These are phyloP conservation scores for Patella ulyssiponensis DNA, from an alignment of 2,888 invertebrate species.

Conservation along the genomic window DNA sequence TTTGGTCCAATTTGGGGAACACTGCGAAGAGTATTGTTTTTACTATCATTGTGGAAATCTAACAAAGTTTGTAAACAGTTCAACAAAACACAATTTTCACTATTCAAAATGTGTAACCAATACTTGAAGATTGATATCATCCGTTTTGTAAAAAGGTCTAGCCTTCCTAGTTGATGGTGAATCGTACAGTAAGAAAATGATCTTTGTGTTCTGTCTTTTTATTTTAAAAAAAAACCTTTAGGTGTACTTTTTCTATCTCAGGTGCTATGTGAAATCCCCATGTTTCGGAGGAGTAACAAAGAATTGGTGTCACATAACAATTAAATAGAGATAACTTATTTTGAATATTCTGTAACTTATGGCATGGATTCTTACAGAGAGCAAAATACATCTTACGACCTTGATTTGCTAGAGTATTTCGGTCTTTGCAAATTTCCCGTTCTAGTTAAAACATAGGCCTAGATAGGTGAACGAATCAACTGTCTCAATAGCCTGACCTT, in stretches of 20 bases:
- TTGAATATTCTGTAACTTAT: neutral
- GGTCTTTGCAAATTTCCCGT: too few relatives aligned
- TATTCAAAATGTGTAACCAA: neutral
- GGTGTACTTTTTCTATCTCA: neutral
- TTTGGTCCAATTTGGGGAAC: too few relatives aligned
- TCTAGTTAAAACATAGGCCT: too few relatives aligned
- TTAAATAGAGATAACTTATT: neutral
- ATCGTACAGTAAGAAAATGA: neutral
- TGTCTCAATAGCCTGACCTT: too few relatives aligned
- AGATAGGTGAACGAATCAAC: too few relatives aligned
- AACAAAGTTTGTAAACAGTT: neutral
- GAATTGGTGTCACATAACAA: neutral
- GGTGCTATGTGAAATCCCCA: neutral
- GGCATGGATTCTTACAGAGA: too few relatives aligned
- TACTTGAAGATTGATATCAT: neutral
- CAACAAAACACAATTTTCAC: neutral
- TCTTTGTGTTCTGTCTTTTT: neutral
- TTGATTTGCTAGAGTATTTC: too few relatives aligned
- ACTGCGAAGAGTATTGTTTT: too few relatives aligned
- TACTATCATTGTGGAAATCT: neutral
- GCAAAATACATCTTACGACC: too few relatives aligned
- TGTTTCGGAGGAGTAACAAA: neutral
- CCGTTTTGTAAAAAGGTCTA: neutral
- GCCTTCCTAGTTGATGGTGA: neutral
- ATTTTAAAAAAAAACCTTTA: neutral